These are phyloP conservation scores for Campaea margaritaria DNA, from an alignment of 2,888 invertebrate genomes.

Conservation along the genomic window DNA sequence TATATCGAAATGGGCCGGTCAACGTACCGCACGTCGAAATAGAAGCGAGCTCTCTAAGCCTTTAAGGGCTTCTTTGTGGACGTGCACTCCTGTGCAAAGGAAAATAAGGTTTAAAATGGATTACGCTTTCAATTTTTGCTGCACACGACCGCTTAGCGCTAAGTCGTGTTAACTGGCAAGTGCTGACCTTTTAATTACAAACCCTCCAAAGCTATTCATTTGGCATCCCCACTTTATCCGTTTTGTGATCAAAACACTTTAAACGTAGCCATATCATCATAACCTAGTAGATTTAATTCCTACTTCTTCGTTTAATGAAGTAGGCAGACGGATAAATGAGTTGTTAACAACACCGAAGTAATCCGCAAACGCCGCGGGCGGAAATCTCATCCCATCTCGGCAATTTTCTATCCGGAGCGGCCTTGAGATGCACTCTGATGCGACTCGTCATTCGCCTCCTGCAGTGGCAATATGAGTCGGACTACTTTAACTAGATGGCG, in stretches of 20 bases:
- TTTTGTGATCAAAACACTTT: neutral
- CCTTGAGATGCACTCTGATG: conserved; percentile 50
- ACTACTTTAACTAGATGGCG: conserved; percentile 64
- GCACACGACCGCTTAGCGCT: conserved; percentile 36
- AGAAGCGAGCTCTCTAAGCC: conserved; percentile 52
- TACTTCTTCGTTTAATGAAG: conserved; percentile 1
- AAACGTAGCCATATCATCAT: too few species aligned
- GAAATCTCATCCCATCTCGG: conserved; percentile 32
- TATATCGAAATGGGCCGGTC: conserved; percentile 63
- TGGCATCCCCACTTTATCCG: neutral
- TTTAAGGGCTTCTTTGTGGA: conserved; percentile 49
- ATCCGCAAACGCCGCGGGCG: conserved; percentile 27
- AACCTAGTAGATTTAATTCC: neutral
- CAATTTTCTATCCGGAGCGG: conserved; percentile 38
- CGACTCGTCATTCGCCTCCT: conserved; percentile 48
- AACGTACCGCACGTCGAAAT: conserved; percentile 62
- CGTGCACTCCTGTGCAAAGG: conserved; percentile 22
- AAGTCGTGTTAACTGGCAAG: conserved; percentile 33
- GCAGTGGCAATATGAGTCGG: conserved; percentile 54
- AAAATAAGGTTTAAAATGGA: conserved; percentile 33
- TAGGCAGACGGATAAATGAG: conserved; percentile 14
- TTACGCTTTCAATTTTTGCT: conserved; percentile 30
- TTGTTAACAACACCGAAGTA: conserved; percentile 6
- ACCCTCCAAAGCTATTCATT: neutral
- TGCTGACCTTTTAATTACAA: conserved; percentile 17